Evolutionary conservation across 1,140 invertebrate species (phyloP), one percentile per base, ranked within the genome.

Genomic region (Gonioctena quinquepunctata): DNA sequence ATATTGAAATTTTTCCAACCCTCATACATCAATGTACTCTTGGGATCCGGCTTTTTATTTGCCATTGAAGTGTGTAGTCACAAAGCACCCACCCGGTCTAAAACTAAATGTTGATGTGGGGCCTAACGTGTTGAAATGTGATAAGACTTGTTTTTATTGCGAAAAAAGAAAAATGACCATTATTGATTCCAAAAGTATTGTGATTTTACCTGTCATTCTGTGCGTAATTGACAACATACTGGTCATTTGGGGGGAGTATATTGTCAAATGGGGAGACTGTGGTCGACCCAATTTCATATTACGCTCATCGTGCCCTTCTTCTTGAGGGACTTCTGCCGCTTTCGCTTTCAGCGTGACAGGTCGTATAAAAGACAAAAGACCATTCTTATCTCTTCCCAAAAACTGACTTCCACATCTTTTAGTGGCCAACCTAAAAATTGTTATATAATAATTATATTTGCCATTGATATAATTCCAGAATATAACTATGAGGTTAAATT

Each of bases 231-330:
- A 96, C 63, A 96, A 80, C 50, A 92, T 78, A 5, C 89, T 85
- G 54, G 94, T 94, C 57, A 96, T 78, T 82, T 95, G 92, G 13
- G 86, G 82, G 77, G 91, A 87, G 79, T 96, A 96, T 77, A 96
- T 96, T n/a, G 89, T 89, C 13, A 96, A 84, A 87, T 96, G 94
- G 7, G 95, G 95, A 7, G 94, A 96, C 81, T 95, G 80, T 1
- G 94, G 93, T 73, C 95, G 84, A 63, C 88, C 87, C 1, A 94
- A 80, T 57, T 88, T 85, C 69, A 86, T 84, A 83, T 94, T 94
- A 78, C 88, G 90, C 33, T 90, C 86, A 75, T 88, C 89, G 77
- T 89, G 88, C 21, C 84, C 84, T 80, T 90, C 89, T 52, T 82
- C 80, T 63, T 80, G 66, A 18, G 76, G 42, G 18, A 79, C 72